Percentiles rank a stretch among this genome's conserved stretches.
These are phyloP conservation scores for Oenanthe melanoleuca DNA, from an alignment of 2,113 vertebrate species.

Conservation along the genomic window DNA sequence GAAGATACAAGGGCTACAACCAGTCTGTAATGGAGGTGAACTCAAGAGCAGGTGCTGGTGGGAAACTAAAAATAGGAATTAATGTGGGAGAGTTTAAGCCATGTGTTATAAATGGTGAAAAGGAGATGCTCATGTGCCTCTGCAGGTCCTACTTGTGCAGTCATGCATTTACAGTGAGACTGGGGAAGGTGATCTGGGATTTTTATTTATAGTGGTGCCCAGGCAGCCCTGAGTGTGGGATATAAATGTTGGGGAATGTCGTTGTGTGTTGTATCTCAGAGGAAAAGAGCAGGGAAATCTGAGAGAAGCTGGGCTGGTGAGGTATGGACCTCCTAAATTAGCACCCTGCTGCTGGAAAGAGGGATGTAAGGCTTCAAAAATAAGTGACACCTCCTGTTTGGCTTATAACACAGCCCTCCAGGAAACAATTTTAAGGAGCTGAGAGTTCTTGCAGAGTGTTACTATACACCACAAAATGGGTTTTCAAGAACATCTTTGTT, in stretches of 20 bases:
- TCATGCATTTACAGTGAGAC: neutral
- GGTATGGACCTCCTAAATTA: neutral
- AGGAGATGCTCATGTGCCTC: neutral
- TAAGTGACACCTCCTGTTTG: neutral
- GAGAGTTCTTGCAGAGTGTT: neutral
- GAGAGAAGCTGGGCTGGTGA: neutral
- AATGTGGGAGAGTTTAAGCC: neutral
- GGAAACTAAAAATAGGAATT: constrained; percentile 26
- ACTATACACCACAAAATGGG: neutral
- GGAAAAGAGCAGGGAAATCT: neutral
- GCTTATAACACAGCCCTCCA: neutral
- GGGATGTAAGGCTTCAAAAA: neutral
- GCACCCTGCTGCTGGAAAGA: neutral
- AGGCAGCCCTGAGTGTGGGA: neutral
- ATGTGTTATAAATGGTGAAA: neutral
- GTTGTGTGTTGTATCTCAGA: neutral
- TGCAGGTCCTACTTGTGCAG: neutral
- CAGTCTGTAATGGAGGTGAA: neutral
- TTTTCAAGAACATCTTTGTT: neutral
- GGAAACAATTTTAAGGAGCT: neutral
- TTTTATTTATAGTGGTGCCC: constrained; percentile 11
- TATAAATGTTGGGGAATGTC: neutral
- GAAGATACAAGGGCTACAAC: neutral
- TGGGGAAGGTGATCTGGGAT: neutral
- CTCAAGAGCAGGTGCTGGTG: constrained; percentile 20